Evolutionary conservation across 2,113 vertebrate genomes (phyloP).

Genomic region (Gymnocephalus cernua): DNA sequence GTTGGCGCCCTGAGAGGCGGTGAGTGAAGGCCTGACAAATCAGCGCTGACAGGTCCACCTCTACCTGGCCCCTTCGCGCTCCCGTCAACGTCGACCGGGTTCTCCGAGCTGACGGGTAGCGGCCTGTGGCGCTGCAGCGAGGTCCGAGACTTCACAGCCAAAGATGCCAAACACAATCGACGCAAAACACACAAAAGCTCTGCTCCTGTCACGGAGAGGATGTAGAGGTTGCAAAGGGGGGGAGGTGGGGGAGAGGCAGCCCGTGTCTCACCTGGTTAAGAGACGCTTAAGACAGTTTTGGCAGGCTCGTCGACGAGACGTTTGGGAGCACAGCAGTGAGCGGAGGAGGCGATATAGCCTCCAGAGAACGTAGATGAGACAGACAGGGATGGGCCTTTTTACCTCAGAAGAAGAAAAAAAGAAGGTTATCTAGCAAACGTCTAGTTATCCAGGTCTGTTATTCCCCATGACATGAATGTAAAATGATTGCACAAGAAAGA

Average conservation of each 20-base stretch:
- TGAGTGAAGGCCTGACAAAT: slow-evolving; percentile 75
- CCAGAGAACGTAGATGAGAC: slow-evolving; percentile 4
- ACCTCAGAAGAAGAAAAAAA: neutral
- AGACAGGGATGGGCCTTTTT: slow-evolving; percentile 46
- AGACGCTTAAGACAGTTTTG: slow-evolving; percentile 53
- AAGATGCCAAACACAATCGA: slow-evolving; percentile 67
- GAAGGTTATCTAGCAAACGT: no score
- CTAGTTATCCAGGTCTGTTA: no score
- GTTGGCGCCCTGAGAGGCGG: slow-evolving; percentile 46
- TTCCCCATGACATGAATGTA: no score
- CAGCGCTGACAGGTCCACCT: slow-evolving; percentile 74
- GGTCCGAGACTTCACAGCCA: slow-evolving; percentile 43
- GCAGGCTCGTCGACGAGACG: slow-evolving; percentile 32
- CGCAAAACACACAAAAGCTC: slow-evolving; percentile 28
- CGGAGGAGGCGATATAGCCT: slow-evolving; percentile 32
- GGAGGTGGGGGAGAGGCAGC: no score
- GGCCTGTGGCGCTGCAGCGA: slow-evolving; percentile 59
- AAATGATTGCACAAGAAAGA: no score
- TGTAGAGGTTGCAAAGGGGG: slow-evolving; percentile 14
- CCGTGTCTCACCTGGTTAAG: slow-evolving; percentile 80
- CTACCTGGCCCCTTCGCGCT: slow-evolving; percentile 80
- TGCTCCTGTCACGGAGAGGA: slow-evolving; percentile 55
- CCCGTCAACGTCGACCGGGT: slow-evolving; percentile 59
- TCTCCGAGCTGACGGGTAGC: slow-evolving; percentile 60
- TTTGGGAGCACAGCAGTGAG: slow-evolving; percentile 20